Evolutionary conservation across 1,140 invertebrate genomes (phyloP).

Genomic region (Cydia amplana): DNA sequence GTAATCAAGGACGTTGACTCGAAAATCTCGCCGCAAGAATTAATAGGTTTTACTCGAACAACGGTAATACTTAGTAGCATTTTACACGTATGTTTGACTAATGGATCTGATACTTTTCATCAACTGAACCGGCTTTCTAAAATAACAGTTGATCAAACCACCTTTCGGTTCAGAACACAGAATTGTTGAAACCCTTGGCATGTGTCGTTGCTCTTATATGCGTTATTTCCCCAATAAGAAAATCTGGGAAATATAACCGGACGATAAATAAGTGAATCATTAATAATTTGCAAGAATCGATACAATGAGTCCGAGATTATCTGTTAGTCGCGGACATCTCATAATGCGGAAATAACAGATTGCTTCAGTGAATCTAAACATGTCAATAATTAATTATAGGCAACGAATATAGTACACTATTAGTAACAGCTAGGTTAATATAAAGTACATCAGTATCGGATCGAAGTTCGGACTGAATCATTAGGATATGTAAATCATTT

Average conservation of each 20-base stretch:
- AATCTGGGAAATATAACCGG: not conserved
- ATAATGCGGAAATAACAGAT: not conserved
- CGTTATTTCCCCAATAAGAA: not conserved
- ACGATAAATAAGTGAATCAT: not conserved
- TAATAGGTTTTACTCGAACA: not conserved
- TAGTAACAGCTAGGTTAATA: not conserved
- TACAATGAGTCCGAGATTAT: not conserved
- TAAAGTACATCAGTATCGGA: conserved; percentile 13
- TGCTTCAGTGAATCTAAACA: not conserved
- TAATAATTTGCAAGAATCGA: not conserved
- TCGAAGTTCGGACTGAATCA: conserved; percentile 24
- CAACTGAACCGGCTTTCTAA: no score
- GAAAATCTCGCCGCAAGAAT: not conserved
- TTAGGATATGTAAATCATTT: conserved; percentile 29
- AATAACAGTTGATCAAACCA: no score
- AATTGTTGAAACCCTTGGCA: no score
- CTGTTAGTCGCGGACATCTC: not conserved
- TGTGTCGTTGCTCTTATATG: no score
- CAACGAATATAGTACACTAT: no score
- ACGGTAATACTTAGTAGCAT: no score
- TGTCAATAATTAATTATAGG: not conserved
- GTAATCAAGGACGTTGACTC: conserved; percentile 19
- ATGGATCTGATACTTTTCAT: no score
- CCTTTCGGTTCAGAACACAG: no score
- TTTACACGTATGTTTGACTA: no score